Evolutionary conservation across 2,888 invertebrate genomes (phyloP).

Genomic region (Nephrocerus scutellatus): DNA sequence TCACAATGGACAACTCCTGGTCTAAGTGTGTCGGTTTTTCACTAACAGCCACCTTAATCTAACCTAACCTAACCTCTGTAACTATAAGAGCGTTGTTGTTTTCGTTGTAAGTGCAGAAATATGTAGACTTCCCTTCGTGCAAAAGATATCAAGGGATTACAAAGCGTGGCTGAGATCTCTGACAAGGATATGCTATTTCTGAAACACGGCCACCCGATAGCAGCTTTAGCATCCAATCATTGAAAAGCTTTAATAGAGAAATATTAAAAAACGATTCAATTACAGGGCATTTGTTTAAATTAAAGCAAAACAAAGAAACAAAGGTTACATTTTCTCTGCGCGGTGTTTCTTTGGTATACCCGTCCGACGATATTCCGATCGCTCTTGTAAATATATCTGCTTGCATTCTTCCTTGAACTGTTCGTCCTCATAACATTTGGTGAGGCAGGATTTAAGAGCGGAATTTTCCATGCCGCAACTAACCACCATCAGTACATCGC

Average conservation of each 20-base stretch:
- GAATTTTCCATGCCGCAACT: constrained; percentile 68
- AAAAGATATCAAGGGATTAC: constrained; percentile 41
- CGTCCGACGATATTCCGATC: constrained; percentile 74
- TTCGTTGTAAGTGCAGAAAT: too few species aligned
- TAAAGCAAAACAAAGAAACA: constrained; percentile 25
- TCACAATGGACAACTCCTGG: too few species aligned
- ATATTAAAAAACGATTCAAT: constrained; percentile 58
- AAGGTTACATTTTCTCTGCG: constrained; percentile 44
- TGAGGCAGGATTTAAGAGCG: constrained; percentile 62
- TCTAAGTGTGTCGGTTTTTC: too few species aligned
- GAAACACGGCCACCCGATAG: constrained; percentile 54
- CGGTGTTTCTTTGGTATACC: constrained; percentile 59
- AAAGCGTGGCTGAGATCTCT: constrained; percentile 65
- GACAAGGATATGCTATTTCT: constrained; percentile 70
- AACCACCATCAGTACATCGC: constrained; percentile 62
- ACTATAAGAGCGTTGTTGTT: too few species aligned
- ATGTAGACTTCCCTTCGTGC: too few species aligned
- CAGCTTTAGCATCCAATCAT: constrained; percentile 46
- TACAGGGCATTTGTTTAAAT: constrained; percentile 44
- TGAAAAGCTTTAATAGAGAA: constrained; percentile 54
- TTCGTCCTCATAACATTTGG: constrained; percentile 69
- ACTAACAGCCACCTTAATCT: too few species aligned
- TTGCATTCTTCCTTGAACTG: constrained; percentile 67
- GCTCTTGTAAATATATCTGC: constrained; percentile 71
- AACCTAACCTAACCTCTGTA: too few species aligned